phyloP scores from a whole-genome alignment of 2,797 vertebrate species.

The Thripadectes ignobilis region DNA sequence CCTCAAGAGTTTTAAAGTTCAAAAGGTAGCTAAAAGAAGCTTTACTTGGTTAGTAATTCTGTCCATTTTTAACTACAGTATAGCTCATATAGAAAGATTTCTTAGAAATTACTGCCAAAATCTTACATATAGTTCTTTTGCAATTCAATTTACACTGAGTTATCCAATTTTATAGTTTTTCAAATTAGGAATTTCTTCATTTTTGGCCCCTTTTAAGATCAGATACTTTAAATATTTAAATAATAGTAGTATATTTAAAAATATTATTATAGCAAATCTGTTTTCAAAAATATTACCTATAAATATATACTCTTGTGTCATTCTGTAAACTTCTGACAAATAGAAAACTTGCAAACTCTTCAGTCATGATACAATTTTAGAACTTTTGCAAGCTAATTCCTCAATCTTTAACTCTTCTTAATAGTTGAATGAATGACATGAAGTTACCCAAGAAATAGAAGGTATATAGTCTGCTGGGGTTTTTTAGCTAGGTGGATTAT shows the following conservation, averaged over 20 bases:
- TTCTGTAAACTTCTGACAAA: not conserved
- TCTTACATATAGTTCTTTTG: not conserved
- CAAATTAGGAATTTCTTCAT: not conserved
- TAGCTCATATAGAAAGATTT: not conserved
- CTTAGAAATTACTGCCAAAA: not conserved
- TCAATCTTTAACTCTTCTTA: not conserved
- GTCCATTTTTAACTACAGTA: not conserved
- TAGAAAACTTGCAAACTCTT: not conserved
- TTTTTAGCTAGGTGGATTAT: not conserved
- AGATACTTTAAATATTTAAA: not conserved
- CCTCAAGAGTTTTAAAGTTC: not conserved
- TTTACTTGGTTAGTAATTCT: not conserved
- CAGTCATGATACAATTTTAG: not conserved
- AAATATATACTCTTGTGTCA: not conserved
- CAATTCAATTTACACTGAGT: not conserved
- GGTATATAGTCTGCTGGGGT: not conserved
- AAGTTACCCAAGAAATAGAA: not conserved
- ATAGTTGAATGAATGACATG: accelerated
- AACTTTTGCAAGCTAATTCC: not conserved
- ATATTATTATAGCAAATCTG: not conserved
- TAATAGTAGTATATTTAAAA: not conserved
- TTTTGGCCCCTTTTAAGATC: not conserved
- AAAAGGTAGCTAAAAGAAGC: not conserved
- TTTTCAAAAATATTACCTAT: not conserved
- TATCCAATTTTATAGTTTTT: not conserved